Percentiles rank a stretch among this genome's conserved stretches.
Evolutionary conservation across 2,113 vertebrate genomes (phyloP).

Genomic region (Heloderma charlesbogerti): DNA sequence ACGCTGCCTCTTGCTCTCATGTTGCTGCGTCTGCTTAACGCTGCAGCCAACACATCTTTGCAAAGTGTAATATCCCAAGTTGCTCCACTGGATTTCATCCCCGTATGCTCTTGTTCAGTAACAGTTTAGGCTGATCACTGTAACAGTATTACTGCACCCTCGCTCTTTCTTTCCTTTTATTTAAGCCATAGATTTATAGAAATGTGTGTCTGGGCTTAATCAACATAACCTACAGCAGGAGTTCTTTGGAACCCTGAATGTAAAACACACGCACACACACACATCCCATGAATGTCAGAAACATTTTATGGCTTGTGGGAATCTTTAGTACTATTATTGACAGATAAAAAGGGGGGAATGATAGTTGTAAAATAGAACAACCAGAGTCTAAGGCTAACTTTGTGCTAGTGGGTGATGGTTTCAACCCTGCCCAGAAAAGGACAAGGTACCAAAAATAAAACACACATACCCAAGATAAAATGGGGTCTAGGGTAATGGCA

Average conservation of each 20-base stretch:
- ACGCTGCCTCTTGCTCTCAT: slow-evolving; percentile 15
- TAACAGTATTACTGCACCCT: slow-evolving; percentile 30
- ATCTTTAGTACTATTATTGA: slow-evolving; percentile 61
- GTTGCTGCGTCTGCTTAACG: slow-evolving; percentile 40
- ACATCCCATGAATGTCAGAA: slow-evolving; percentile 63
- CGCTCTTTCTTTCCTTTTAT: slow-evolving; percentile 31
- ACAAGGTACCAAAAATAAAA: slow-evolving; percentile 17
- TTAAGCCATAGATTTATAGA: slow-evolving; percentile 62
- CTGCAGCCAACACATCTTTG: slow-evolving; percentile 55
- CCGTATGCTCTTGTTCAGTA: slow-evolving; percentile 50
- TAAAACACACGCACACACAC: slow-evolving; percentile 37
- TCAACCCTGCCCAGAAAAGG: slow-evolving; percentile 5
- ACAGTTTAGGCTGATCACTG: slow-evolving; percentile 48
- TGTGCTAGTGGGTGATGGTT: slow-evolving; percentile 28
- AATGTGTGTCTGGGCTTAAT: slow-evolving; percentile 63
- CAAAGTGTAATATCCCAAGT: slow-evolving; percentile 39
- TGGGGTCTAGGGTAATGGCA: neutral
- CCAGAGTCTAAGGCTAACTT: neutral
- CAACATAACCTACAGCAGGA: slow-evolving; percentile 59
- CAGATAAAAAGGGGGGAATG: slow-evolving; percentile 52
- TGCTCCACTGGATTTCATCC: slow-evolving; percentile 43
- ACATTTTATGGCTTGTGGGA: slow-evolving; percentile 58
- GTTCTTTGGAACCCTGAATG: slow-evolving; percentile 66
- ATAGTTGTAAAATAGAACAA: slow-evolving; percentile 42
- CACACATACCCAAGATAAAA: slow-evolving; percentile 19